Conservation (phyloP, 2,113 vertebrate species). For the Ciconia boyciana region DNA sequence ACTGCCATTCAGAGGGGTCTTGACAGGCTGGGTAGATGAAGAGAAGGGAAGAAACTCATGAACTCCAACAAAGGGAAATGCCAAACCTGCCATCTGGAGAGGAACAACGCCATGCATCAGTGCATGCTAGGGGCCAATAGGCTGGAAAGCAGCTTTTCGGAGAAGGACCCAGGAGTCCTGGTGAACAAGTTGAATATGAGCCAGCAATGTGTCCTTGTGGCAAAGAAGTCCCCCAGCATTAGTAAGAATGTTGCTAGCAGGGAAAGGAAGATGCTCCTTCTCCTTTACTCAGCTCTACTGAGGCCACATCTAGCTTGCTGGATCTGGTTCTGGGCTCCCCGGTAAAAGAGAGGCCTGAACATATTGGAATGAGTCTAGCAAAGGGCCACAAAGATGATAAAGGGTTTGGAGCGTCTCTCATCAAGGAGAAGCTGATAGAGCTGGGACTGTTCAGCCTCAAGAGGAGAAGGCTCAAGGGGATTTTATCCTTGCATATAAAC, state of each 20-base stretch:
- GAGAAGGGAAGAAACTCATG: not conserved
- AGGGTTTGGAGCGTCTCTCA: not conserved
- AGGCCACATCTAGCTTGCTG: not conserved
- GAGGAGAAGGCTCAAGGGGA: not conserved
- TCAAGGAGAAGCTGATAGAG: not conserved
- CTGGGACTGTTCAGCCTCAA: not conserved
- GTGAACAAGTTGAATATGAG: not conserved
- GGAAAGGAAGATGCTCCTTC: not conserved
- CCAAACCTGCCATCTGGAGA: not conserved
- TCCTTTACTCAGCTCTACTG: not conserved
- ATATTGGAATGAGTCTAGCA: not conserved
- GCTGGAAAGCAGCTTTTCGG: not conserved
- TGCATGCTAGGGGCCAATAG: not conserved
- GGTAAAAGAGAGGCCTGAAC: not conserved
- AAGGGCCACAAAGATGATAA: not conserved
- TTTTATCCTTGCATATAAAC: not conserved
- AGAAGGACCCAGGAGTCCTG: not conserved
- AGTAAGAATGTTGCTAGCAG: not conserved
- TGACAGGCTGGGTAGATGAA: not conserved
- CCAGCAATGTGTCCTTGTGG: not conserved
- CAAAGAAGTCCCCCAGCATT: not conserved
- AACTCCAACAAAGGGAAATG: not conserved
- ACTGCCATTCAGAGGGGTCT: not conserved
- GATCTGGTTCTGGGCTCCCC: not conserved
- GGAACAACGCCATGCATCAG: not conserved